Conservation (phyloP, 1,140 invertebrate species). For the Lanistes nyassanus region DNA sequence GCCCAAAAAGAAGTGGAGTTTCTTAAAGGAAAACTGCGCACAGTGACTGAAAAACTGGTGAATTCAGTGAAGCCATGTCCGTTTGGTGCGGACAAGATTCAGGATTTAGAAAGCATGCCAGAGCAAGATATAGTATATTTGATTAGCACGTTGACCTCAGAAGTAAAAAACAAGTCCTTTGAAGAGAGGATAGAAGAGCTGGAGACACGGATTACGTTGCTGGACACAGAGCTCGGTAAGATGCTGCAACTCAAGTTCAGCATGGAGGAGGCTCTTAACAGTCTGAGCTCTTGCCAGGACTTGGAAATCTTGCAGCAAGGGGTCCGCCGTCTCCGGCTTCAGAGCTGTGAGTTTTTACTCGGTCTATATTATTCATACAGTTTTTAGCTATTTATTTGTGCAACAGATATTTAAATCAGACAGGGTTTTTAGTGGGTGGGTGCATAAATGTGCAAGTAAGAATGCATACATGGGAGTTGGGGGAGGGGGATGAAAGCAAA, state of each 20-base stretch:
- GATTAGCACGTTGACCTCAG: constrained; percentile 34
- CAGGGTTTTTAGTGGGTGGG: not conserved
- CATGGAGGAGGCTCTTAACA: constrained; percentile 53
- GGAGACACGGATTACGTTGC: constrained; percentile 58
- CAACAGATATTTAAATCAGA: no score
- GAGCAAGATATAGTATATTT: constrained; percentile 37
- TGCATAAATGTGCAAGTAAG: not conserved
- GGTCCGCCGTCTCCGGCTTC: constrained; percentile 47
- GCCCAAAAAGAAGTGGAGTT: constrained; percentile 43
- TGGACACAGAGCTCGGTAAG: constrained; percentile 56
- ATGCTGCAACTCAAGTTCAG: constrained; percentile 47
- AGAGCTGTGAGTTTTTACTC: constrained; percentile 51
- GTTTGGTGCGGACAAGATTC: constrained; percentile 24
- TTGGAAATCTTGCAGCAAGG: constrained; percentile 48
- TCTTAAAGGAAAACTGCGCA: constrained; percentile 40
- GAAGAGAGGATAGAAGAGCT: constrained; percentile 53
- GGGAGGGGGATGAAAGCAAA: no score
- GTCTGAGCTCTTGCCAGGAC: constrained; percentile 43
- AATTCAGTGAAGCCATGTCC: constrained; percentile 35
- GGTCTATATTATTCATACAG: not conserved
- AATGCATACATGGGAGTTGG: no score
- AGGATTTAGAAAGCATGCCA: constrained; percentile 40
- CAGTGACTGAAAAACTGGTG: constrained; percentile 39
- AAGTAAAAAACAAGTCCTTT: constrained; percentile 23
- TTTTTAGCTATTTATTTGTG: not conserved